Conservation (phyloP, 2,888 invertebrate genomes). For the Cheilosia vulpina region DNA sequence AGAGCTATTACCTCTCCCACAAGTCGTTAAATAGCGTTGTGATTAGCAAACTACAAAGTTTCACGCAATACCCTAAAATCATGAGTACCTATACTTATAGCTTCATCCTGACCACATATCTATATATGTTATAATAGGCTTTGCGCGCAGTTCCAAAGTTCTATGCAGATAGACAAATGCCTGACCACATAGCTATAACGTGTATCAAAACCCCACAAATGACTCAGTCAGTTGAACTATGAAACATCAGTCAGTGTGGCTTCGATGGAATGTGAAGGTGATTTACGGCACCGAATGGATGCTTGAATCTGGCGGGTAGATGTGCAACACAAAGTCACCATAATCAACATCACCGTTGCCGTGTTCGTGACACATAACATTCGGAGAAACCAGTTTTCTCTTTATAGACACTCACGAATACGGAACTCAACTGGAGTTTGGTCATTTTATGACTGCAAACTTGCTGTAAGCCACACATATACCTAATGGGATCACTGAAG, state of each 20-base stretch:
- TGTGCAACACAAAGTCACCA: constrained; percentile 36
- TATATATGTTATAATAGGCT: background rate
- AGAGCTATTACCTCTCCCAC: background rate
- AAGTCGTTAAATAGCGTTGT: background rate
- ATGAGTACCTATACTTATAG: background rate
- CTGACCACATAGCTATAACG: constrained; percentile 15
- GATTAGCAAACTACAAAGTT: background rate
- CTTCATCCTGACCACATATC: constrained; percentile 1
- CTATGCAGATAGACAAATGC: background rate
- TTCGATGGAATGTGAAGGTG: constrained; percentile 50
- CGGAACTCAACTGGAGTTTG: constrained; percentile 26
- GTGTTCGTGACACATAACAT: constrained; percentile 43
- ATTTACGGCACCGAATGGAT: constrained; percentile 29
- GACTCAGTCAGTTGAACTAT: constrained; percentile 25
- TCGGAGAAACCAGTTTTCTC: constrained; percentile 26
- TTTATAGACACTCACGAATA: constrained; percentile 9
- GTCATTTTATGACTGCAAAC: constrained; percentile 13
- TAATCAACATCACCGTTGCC: background rate
- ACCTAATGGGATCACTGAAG: constrained; percentile 32
- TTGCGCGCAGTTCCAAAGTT: constrained; percentile 20
- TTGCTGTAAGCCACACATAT: background rate
- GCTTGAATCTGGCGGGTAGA: constrained; percentile 9
- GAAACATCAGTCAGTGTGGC: constrained; percentile 19
- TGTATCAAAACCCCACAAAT: constrained; percentile 26
- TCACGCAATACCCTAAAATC: background rate